Base-by-base conservation (phyloP, 2,113 vertebrate species). In the Hydrochoerus hydrochaeris region DNA sequence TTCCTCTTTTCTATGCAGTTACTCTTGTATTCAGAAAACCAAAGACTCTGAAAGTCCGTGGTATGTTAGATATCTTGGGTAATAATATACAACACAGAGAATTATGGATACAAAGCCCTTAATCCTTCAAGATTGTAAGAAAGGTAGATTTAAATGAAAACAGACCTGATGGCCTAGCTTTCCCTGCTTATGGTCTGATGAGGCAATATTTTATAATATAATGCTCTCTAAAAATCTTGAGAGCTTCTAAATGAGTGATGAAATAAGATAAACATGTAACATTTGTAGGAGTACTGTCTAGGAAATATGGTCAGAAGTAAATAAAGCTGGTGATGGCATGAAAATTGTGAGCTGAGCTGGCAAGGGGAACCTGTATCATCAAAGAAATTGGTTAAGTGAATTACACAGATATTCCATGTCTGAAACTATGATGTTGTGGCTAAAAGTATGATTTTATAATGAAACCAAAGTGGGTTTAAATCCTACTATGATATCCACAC, bases 81-180 rank as follows among this genome's bases (percentile, higher is more conserved):
- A 88, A 24, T 12, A 46, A 69, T 73, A 54, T 24, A 63, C 89
- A 94, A 75, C 63, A 60, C 67, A 96, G 90, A 95, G 73, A 73
- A 86, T 85, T 94, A 80, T 91, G 83, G n/a, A 38, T 58, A 44
- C 52, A 89, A 96, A 85, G 46, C 75, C 58, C n/a, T n/a, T 88
- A 90, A 69, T 67, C 69, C 57, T 95, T 88, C 6, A 28, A 78
- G 62, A 63, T 46, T 58, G 67, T 63, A 62, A 49, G 73, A 71
- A 92, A 95, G 44, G 41, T 69, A 26, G 62, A 91, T 93, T 91
- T 85, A 96, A 88, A 69, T 91, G 89, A 95, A 95, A 96, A 77
- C 49, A 38, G 65, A 96, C 52, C 1, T 17, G 28, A 41, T 82
- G 38, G 30, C 63, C 32, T 69, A 60, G 67, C 32, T 71, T 95